Evolutionary conservation across 2,888 invertebrate genomes (phyloP), one percentile per base, ranked within the genome.

Genomic region (Parthenolecanium corni): DNA sequence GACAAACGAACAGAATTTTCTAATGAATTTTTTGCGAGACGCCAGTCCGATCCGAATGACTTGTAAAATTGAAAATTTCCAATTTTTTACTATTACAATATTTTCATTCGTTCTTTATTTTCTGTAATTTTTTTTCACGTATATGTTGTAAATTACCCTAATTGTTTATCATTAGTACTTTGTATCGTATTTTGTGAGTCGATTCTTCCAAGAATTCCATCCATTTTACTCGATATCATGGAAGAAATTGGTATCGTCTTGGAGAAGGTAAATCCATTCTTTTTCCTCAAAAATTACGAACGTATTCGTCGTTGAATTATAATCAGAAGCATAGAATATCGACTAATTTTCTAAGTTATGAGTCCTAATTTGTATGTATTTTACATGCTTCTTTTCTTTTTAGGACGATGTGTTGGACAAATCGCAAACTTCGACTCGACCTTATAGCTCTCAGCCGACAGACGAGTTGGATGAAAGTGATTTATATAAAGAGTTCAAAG

Each of bases 401-500:
- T 12, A 72, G 64, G 71, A 72, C 42, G 71, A 69, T 58, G 69
- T 68, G 31, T 69, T 69, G 42, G 71, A 71, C 52, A 61, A 61
- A 49, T 66, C 68, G 24, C 71, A 70, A 66, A 70, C 66, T 58
- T 68, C 56, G 2, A 49, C 64, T 18, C 62, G 61, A 14, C 52
- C 61, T 16, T 56, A 62, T 12, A 65, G 52, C 18, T 64, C 44
- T 46, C 57, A 57, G 18, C 62, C 38, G n/a, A 20, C 86, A 66
- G 90, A 90, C 69, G 90, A 90, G 70, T 71, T 89, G 66, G 94
- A 94, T 73, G 79, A 86, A 46, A 93, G 94, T 74, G 96, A 96
- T 78, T 78, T 95, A 56, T 96, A 94, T 74, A 93, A 93, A 14
- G 93, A 92, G 76, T 95, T 89, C 72, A 96, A 95, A 83, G 89